These are phyloP conservation scores for Elysia chlorotica DNA, from an alignment of 1,140 invertebrate species.

Conservation along the genomic window DNA sequence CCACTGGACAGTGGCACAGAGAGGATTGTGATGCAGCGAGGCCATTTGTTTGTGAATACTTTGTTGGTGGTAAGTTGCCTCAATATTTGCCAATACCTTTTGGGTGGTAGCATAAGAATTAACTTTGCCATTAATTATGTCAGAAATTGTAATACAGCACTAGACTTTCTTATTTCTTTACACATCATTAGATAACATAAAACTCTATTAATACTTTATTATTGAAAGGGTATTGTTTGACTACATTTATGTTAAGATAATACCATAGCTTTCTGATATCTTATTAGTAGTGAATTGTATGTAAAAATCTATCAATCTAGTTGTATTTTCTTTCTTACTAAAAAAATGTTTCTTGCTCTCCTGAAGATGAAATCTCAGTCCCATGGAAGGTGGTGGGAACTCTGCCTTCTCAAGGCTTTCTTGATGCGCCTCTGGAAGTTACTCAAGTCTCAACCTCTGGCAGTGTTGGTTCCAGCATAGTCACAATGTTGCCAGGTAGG, in stretches of 20 bases:
- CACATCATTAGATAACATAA: neutral
- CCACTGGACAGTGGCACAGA: slow-evolving; percentile 8
- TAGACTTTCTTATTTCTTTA: neutral
- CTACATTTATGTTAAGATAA: neutral
- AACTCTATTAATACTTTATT: neutral
- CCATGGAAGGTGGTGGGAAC: neutral
- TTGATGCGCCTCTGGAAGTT: neutral
- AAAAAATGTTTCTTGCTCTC: neutral
- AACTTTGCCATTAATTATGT: too few species aligned
- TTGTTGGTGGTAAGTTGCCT: slow-evolving; percentile 16
- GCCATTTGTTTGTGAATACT: slow-evolving; percentile 25
- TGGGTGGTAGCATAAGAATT: too few species aligned
- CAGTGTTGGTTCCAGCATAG: neutral
- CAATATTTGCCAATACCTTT: too few species aligned
- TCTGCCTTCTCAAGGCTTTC: neutral
- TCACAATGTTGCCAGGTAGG: slow-evolving; percentile 6
- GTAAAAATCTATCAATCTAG: neutral
- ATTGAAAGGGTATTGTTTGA: neutral
- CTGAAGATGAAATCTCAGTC: neutral
- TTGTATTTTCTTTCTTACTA: too few species aligned
- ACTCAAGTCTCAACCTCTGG: neutral
- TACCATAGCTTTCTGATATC: neutral
- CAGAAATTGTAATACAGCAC: too few species aligned
- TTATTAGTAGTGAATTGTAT: neutral
- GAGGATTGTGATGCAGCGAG: slow-evolving; percentile 4